Evolutionary conservation across 1,140 invertebrate species (phyloP), one percentile per base, ranked within the genome.

Genomic region (Zaprionus ornatus): DNA sequence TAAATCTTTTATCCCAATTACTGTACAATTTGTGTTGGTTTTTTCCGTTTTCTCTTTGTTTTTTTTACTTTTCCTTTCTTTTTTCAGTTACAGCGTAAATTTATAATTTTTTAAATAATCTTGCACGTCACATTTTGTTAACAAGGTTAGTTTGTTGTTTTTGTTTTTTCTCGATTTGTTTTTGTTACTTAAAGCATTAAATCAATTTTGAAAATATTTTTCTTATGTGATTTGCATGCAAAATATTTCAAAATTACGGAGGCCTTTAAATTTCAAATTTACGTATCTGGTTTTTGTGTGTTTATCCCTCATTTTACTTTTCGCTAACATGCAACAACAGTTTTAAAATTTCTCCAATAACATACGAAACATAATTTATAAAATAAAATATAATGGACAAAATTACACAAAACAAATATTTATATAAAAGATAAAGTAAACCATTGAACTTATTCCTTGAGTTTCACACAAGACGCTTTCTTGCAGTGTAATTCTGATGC

Each of bases 221-320:
- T 65, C 35, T 25, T 59, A 45, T 32, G 10, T 52, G 32, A 63
- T 81, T 74, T 87, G 75, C 54, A 64, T 75, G 59, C 67, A 79
- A 79, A 74, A 66, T 74, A 79, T 82, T 72, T 68, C 21, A 77
- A 84, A 82, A 76, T 69, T 77, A 66, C 67, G 19, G 59, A 90
- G 86, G 86, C 86, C 69, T 73, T 90, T 77, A 35, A 79, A 78
- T 83, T 88, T 73, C 84, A 82, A 85, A 74, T 74, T 90, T 90
- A 90, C 85, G 85, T 90, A 90, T 90, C 66, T 90, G 81, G 85
- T 85, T 85, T 77, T 32, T 21, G 45, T 50, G 40, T 50, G 12
- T 21, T 23, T 29, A 29, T 32, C 29, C 40, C 40, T 27, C 2
- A 29, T 55, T 35, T 57, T 32, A n/a, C 17, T 0, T 57, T 73